These are phyloP conservation scores for Ophion ventricosus DNA, from an alignment of 2,888 invertebrate species.

Conservation along the genomic window DNA sequence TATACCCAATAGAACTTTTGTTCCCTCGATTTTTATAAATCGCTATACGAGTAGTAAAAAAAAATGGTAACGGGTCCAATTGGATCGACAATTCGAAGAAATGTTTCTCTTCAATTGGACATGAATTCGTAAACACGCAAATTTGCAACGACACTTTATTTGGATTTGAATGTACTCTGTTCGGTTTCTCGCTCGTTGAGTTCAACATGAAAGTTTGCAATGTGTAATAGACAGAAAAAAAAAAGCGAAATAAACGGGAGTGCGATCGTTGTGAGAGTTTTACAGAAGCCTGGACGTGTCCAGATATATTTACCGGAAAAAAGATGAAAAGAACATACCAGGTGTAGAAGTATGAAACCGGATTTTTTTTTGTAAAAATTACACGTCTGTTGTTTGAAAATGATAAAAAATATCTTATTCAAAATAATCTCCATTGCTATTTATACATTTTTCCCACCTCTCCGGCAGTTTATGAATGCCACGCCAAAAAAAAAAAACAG, in stretches of 20 bases:
- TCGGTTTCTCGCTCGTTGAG: too few relatives aligned
- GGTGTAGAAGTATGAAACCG: too few relatives aligned
- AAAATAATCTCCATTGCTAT: too few relatives aligned
- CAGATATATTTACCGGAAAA: not conserved
- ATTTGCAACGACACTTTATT: not conserved
- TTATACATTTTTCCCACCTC: too few relatives aligned
- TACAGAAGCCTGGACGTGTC: not conserved
- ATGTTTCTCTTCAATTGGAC: not conserved
- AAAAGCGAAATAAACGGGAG: conserved; percentile 24
- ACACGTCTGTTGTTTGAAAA: too few relatives aligned
- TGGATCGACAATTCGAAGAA: not conserved
- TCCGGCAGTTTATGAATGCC: too few relatives aligned
- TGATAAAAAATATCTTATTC: too few relatives aligned
- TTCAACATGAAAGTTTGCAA: too few relatives aligned
- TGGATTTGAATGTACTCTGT: not conserved
- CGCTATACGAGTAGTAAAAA: not conserved
- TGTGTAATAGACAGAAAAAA: conserved; percentile 6
- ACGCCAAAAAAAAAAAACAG: too few relatives aligned
- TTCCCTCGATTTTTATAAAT: not conserved
- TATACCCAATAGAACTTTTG: too few relatives aligned
- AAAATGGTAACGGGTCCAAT: not conserved
- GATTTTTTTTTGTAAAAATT: too few relatives aligned
- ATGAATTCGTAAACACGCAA: not conserved
- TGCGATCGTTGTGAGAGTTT: not conserved
- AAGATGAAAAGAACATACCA: conserved; percentile 4